Base-by-base conservation (phyloP, 2,888 invertebrate species). In the Silvanus unidentatus region DNA sequence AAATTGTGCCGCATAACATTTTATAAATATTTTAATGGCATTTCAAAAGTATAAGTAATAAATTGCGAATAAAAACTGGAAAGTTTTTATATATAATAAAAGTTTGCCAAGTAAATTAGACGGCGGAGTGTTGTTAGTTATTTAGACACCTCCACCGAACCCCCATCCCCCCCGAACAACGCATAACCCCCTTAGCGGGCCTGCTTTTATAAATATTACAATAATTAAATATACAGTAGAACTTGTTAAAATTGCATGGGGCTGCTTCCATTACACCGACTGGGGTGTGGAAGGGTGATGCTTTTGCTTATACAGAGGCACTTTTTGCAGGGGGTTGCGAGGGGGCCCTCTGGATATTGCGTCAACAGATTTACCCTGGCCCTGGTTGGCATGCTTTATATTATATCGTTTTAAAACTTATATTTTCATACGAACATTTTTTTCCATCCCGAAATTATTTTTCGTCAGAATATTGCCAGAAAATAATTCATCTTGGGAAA, bases 171-270 rank as follows among this genome's bases (percentile, higher is more conserved):
- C 42, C 35, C 45, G n/a, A 12, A 12, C 32, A 32, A 35, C 47
- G 49, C 53, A 37, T 40, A 44, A 47, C 49, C 52, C 48, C 50
- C 56, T 49, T 46, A 45, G 54, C 58, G 55, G 56, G 55, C 52
- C 60, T 60, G 55, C 68, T 67, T 69, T 69, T 66, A 69, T 69
- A 68, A 69, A 69, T 69, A 69, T 68, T 69, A 66, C 68, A 68
- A 70, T 69, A 69, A 70, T 70, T 69, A 70, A 68, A 69, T 70
- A 69, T 69, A 67, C 65, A 65, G 63, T 59, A 63, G 60, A 64
- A 64, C 50, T 59, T 57, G 55, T 57, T 57, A 57, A 56, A 58
- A 57, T 56, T 66, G 65, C 62, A 65, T 66, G 62, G 65, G 61
- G 63, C 57, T 58, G 59, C 55, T 60, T 60, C 63, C 63, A 63